These are phyloP conservation scores for Oostethus manadensis DNA, from an alignment of 2,113 vertebrate genomes.

Conservation along the genomic window DNA sequence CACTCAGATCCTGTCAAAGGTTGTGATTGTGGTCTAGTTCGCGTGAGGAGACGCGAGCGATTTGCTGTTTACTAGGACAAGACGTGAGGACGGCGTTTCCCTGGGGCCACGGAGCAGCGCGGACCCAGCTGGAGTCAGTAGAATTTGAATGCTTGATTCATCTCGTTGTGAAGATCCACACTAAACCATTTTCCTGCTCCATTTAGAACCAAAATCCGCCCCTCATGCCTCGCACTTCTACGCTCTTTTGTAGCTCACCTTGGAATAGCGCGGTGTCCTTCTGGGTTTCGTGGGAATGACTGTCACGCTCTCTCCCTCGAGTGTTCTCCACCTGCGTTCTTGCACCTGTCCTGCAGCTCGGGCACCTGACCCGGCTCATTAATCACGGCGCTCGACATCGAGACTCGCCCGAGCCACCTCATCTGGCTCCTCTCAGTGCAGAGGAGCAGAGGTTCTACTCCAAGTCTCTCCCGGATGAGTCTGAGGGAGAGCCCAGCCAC, in stretches of 20 bases:
- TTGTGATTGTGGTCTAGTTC: not conserved
- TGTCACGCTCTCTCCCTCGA: conserved; percentile 7
- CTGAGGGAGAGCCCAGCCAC: too few relatives aligned
- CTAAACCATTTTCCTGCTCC: conserved; percentile 37
- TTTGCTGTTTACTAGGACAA: not conserved
- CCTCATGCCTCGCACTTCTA: conserved; percentile 5
- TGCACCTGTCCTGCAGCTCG: conserved; percentile 4
- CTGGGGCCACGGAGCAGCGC: conserved; percentile 7
- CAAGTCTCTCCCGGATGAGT: too few relatives aligned
- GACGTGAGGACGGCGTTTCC: conserved; percentile 6
- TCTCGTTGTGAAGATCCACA: conserved; percentile 36
- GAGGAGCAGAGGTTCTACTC: too few relatives aligned
- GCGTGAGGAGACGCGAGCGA: not conserved
- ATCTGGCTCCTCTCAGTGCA: too few relatives aligned
- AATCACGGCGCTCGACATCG: conserved; percentile 37
- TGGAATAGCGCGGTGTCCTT: not conserved
- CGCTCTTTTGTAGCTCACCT: not conserved
- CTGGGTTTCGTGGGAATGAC: conserved; percentile 5
- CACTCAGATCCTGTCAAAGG: not conserved
- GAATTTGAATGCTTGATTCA: conserved; percentile 31
- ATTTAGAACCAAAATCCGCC: conserved; percentile 45
- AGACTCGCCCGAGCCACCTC: too few relatives aligned
- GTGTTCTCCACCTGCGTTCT: conserved; percentile 6
- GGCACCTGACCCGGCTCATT: conserved; percentile 25
- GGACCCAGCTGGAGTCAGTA: conserved; percentile 33